These are phyloP conservation scores for Manis crassicaudata DNA, from an alignment of 2,797 vertebrate species.

Conservation along the genomic window DNA sequence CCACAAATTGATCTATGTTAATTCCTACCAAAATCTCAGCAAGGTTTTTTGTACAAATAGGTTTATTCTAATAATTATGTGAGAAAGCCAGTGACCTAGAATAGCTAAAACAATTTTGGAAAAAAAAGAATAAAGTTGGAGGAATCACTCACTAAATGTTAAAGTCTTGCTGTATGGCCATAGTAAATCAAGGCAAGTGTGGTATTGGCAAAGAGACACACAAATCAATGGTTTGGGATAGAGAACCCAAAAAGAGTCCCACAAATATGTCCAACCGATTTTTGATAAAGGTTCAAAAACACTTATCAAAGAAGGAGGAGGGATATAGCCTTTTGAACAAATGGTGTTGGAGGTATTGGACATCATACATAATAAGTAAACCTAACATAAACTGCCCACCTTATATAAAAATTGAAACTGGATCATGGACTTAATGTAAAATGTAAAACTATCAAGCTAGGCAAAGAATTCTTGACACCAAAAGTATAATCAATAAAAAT, in stretches of 20 bases:
- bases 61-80: background rate
- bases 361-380: background rate
- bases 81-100: background rate
- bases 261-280: background rate
- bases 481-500: background rate
- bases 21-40: background rate
- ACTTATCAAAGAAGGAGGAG: background rate
- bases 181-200: background rate
- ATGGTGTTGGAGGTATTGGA: background rate
- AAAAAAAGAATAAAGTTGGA: constrained; percentile 11
- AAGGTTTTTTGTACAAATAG: background rate
- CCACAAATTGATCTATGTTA: background rate
- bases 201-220: background rate
- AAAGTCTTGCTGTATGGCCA: background rate
- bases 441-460: background rate
- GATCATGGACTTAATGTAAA: background rate
- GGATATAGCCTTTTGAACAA: background rate
- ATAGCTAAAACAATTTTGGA: constrained; percentile 2
- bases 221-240: background rate
- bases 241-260: background rate
- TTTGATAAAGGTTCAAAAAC: background rate
- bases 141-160: background rate
- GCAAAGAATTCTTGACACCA: background rate
- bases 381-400: background rate
- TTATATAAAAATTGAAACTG: background rate